Conservation (phyloP, 2,888 invertebrate species). For the Drosophila kambysellisi region DNA sequence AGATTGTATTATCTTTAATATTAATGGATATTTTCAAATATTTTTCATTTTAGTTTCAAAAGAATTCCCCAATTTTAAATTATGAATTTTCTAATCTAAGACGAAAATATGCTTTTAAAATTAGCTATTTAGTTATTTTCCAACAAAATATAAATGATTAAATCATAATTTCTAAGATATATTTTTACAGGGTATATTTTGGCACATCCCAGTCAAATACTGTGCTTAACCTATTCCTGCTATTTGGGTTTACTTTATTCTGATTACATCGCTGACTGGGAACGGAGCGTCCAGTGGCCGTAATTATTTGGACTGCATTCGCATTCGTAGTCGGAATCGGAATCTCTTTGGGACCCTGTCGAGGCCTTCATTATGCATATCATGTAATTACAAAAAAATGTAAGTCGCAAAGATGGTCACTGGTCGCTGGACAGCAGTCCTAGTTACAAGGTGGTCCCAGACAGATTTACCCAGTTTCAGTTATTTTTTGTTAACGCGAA, state of each 20-base stretch:
- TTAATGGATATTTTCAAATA: not conserved
- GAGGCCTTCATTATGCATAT: constrained; percentile 74
- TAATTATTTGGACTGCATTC: constrained; percentile 68
- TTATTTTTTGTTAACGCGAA: not conserved
- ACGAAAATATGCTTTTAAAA: not conserved
- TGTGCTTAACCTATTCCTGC: constrained; percentile 5
- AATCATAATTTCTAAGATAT: not conserved
- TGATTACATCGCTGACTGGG: constrained; percentile 70
- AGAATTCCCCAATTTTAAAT: no score
- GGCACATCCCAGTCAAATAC: not conserved
- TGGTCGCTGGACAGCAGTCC: constrained; percentile 23
- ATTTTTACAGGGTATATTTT: constrained; percentile 18
- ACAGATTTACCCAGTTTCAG: not conserved
- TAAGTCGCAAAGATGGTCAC: constrained; percentile 11
- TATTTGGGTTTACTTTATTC: constrained; percentile 36
- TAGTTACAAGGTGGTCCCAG: constrained; percentile 65
- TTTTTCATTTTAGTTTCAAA: no score
- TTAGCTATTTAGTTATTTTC: no score
- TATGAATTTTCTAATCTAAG: no score
- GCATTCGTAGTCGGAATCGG: constrained; percentile 51
- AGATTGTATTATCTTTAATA: not conserved
- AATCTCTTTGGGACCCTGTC: constrained; percentile 40
- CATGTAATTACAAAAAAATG: constrained; percentile 74
- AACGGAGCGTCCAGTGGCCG: constrained; percentile 55
- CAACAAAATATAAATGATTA: no score